phyloP scores from a whole-genome alignment of 2,797 vertebrate genomes.

The Trachurus trachurus region DNA sequence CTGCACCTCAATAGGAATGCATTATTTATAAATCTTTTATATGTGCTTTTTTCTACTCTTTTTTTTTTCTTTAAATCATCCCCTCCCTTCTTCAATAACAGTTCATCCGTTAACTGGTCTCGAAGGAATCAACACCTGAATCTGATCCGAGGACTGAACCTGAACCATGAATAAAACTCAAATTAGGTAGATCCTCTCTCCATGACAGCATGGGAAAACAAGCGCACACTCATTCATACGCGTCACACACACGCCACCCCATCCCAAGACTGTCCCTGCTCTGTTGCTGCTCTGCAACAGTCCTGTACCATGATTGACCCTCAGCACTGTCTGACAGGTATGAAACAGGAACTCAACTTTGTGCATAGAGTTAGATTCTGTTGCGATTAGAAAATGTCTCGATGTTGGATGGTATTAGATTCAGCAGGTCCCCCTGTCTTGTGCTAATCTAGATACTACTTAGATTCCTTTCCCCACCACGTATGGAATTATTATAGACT shows the following conservation, averaged over 20 bases:
- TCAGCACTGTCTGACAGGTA: conserved; percentile 74
- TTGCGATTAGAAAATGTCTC: conserved; percentile 74
- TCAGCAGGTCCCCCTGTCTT: conserved; percentile 73
- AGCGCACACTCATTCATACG: conserved; percentile 35
- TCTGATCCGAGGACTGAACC: conserved; percentile 75
- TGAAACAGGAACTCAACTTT: conserved; percentile 82
- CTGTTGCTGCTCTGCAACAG: conserved; percentile 53
- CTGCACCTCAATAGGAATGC: conserved; percentile 83
- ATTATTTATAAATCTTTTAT: conserved; percentile 83
- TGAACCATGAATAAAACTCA: conserved; percentile 75
- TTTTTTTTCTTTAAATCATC: conserved; percentile 38
- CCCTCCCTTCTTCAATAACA: conserved; percentile 67
- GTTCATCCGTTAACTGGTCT: conserved; percentile 75
- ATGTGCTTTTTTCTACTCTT: conserved; percentile 81
- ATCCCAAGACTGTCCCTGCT: conserved; percentile 59
- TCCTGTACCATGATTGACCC: conserved; percentile 78
- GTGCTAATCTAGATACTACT: conserved; percentile 78
- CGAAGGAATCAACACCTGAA: conserved; percentile 78
- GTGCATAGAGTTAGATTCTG: conserved; percentile 89
- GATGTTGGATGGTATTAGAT: conserved; percentile 60
- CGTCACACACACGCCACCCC: conserved; percentile 14
- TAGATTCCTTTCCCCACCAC: conserved; percentile 59
- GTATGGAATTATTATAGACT: conserved; percentile 67
- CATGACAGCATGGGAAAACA: conserved; percentile 55
- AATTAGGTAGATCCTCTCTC: conserved; percentile 75